Conservation (phyloP, 1,140 invertebrate species). For the Nebria ingens region DNA sequence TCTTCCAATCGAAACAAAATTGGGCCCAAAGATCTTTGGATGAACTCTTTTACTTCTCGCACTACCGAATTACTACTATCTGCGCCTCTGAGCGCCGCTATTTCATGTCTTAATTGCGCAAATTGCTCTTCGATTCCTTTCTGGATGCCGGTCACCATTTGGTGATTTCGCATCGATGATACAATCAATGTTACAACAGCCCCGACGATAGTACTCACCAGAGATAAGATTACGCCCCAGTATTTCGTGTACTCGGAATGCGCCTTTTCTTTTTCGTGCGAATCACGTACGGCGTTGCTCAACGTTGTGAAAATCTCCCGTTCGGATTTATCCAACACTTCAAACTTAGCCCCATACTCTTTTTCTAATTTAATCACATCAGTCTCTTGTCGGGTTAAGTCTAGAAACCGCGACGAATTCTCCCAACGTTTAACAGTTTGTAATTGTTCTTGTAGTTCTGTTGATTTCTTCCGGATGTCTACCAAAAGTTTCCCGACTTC, state of each 20-base stretch:
- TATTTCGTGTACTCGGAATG: conserved; percentile 63
- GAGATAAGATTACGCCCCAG: conserved; percentile 58
- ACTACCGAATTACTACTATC: too few relatives aligned
- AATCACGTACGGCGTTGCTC: conserved; percentile 52
- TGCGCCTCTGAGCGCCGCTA: too few relatives aligned
- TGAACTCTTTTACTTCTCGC: background rate
- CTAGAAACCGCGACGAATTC: conserved; percentile 25
- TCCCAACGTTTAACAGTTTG: conserved; percentile 30
- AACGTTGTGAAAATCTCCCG: conserved; percentile 50
- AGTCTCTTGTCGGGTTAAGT: conserved; percentile 30
- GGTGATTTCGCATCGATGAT: background rate
- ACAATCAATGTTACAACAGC: conserved; percentile 43
- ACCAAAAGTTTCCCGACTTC: conserved; percentile 23
- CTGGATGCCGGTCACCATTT: background rate
- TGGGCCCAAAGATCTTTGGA: too few relatives aligned
- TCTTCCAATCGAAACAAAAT: too few relatives aligned
- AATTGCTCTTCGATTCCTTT: background rate
- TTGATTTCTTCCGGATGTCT: conserved; percentile 24
- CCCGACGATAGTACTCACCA: conserved; percentile 50
- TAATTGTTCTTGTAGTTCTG: conserved; percentile 30
- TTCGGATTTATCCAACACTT: conserved; percentile 41
- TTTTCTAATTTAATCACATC: conserved; percentile 27
- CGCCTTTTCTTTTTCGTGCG: conserved; percentile 59
- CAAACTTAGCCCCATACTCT: conserved; percentile 21
- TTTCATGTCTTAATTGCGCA: background rate